These are phyloP conservation scores for Tetramorium bicarinatum DNA, from an alignment of 2,888 invertebrate genomes.

Conservation along the genomic window DNA sequence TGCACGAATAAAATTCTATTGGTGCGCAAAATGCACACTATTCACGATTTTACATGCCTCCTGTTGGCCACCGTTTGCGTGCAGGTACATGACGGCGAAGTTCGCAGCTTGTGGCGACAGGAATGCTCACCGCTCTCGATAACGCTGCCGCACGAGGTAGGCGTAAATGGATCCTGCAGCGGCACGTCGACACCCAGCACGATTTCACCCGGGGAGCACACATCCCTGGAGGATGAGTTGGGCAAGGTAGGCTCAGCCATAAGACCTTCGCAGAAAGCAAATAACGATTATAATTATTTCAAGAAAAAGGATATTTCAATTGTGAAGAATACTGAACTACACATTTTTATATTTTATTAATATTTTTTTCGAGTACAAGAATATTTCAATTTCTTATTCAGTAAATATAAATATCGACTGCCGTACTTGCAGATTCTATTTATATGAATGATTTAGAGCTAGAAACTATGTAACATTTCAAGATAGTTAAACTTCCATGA, in stretches of 20 bases:
- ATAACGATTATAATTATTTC: background rate
- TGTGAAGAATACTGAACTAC: background rate
- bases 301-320: background rate
- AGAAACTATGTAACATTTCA: background rate
- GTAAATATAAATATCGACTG: background rate
- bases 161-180: constrained; percentile 83
- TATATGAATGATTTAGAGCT: background rate
- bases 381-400: background rate
- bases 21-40: constrained; percentile 1
- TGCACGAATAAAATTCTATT: constrained; percentile 30
- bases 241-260: constrained; percentile 79
- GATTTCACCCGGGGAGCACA: constrained; percentile 86
- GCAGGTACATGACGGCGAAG: constrained; percentile 82
- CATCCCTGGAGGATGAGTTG: constrained; percentile 84
- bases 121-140: constrained; percentile 84
- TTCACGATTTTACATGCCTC: constrained; percentile 56
- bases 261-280: background rate
- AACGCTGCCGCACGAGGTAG: constrained; percentile 81
- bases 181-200: constrained; percentile 87
- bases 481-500: background rate
- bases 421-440: background rate
- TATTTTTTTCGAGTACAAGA: background rate
- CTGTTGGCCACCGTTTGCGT: constrained; percentile 68
- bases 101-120: constrained; percentile 81
- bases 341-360: constrained; percentile 4